Evolutionary conservation across 1,140 invertebrate species (phyloP).

Genomic region (Sarcophaga peregrina): DNA sequence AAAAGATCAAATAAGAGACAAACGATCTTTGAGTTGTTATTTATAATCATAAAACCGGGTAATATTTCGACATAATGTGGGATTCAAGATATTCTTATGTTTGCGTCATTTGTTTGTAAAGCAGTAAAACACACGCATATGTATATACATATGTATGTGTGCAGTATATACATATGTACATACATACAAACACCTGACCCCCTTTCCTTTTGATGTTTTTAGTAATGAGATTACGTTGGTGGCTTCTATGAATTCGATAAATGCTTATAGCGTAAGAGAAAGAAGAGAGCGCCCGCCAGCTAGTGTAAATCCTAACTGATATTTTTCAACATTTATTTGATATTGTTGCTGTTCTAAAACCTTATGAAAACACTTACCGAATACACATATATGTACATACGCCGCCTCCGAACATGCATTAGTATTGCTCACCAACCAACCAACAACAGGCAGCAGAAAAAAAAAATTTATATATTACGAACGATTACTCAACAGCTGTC

Average conservation of each 20-base stretch:
- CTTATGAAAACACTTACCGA: too few species aligned
- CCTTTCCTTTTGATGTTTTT: not conserved
- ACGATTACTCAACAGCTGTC: conserved; percentile 37
- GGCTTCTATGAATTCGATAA: not conserved
- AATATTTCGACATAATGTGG: not conserved
- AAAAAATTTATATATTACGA: conserved; percentile 6
- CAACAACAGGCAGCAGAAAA: too few species aligned
- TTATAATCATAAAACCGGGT: too few species aligned
- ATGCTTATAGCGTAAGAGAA: too few species aligned
- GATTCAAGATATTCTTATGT: conserved; percentile 18
- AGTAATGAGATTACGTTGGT: not conserved
- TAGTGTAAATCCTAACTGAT: too few species aligned
- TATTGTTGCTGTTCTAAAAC: too few species aligned
- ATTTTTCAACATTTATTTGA: too few species aligned
- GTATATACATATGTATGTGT: not conserved
- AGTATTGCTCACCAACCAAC: too few species aligned
- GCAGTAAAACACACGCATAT: not conserved
- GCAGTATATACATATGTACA: not conserved
- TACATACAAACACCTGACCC: not conserved
- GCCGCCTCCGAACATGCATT: too few species aligned
- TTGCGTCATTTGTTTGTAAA: conserved; percentile 40
- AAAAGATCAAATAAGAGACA: not conserved
- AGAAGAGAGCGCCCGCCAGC: too few species aligned
- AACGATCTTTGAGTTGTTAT: too few species aligned
- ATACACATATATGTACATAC: not conserved